Conservation (phyloP, 35 echinoderm and acorn worm species). For the Chiridota heheva region DNA sequence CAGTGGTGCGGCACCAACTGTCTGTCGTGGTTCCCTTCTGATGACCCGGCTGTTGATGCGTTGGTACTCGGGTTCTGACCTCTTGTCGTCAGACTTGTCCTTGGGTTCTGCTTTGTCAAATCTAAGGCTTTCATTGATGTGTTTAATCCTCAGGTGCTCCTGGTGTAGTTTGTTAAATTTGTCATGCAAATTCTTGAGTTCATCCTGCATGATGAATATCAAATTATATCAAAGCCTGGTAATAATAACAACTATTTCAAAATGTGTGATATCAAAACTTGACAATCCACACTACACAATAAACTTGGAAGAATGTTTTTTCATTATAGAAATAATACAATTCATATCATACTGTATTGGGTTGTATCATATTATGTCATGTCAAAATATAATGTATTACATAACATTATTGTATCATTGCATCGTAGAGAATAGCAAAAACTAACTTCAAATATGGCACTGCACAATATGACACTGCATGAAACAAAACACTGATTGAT, state of each 20-base stretch:
- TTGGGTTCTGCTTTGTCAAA: slow-evolving; percentile 60
- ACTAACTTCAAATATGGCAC: neutral
- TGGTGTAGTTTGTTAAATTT: slow-evolving; percentile 64
- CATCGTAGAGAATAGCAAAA: neutral
- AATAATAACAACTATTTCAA: neutral
- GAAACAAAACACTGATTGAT: neutral
- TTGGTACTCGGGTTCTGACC: neutral
- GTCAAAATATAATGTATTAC: neutral
- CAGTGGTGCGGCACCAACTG: neutral
- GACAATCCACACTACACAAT: too few relatives aligned
- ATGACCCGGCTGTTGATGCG: neutral
- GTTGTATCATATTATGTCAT: neutral
- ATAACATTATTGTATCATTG: neutral
- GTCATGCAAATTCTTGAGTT: slow-evolving; percentile 41
- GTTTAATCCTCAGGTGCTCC: slow-evolving; percentile 81
- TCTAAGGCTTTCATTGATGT: slow-evolving; percentile 58
- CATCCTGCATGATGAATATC: slow-evolving; percentile 34
- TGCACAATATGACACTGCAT: neutral
- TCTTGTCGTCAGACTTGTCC: neutral
- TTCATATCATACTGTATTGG: neutral
- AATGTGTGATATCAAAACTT: neutral
- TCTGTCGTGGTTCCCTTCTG: neutral
- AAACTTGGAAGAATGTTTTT: neutral
- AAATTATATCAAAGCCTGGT: neutral
- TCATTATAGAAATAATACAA: neutral